These are phyloP conservation scores for Homarus gammarus DNA, from an alignment of 2,888 invertebrate genomes.

Conservation along the genomic window DNA sequence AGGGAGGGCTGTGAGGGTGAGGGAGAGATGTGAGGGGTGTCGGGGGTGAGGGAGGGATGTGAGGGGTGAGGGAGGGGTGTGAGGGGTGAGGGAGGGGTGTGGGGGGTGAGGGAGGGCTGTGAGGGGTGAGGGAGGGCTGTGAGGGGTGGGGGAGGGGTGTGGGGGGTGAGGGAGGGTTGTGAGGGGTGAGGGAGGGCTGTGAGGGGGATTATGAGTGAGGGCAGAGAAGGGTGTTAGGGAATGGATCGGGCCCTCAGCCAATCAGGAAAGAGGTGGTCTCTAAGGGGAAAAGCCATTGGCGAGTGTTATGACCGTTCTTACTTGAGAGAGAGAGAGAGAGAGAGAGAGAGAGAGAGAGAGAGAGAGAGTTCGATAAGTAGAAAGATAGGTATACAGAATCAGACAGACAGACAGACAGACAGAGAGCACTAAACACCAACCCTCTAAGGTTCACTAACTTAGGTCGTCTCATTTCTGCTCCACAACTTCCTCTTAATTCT, in stretches of 20 bases:
- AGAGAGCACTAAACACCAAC: no score
- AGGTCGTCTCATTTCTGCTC: no score
- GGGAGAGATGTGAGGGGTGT: not conserved
- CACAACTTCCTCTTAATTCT: no score
- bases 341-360: not conserved
- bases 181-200: not conserved
- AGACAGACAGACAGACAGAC: not conserved
- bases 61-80: not conserved
- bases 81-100: slow-evolving; percentile 5
- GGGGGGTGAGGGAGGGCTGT: not conserved
- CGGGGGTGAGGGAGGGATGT: not conserved
- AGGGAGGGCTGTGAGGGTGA: not conserved
- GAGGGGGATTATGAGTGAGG: not conserved
- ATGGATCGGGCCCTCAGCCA: not conserved
- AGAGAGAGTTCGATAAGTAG: not conserved
- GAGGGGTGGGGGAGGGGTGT: not conserved
- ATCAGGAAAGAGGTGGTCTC: not conserved
- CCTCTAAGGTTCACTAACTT: no score
- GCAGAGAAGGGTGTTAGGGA: no score
- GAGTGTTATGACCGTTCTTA: not conserved
- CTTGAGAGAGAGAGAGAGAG: not conserved
- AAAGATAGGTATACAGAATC: not conserved
- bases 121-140: not conserved
- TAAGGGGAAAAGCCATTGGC: not conserved
- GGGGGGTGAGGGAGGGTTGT: not conserved